Conservation (phyloP, 2,888 invertebrate genomes). For the Teleiodes luculella region DNA sequence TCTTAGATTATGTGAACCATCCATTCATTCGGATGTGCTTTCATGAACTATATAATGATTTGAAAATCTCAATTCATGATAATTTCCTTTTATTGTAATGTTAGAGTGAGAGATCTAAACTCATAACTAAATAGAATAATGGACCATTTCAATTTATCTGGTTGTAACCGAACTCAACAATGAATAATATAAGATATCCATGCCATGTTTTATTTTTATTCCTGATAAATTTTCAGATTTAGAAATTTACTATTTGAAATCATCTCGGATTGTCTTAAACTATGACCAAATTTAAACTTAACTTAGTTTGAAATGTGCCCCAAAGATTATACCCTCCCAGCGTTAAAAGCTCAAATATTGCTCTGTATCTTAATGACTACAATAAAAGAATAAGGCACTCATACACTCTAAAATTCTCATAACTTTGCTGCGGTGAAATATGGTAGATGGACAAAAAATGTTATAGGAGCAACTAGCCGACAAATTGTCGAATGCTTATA, state of each 20-base stretch:
- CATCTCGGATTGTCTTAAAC: too few relatives aligned
- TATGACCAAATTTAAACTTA: slow-evolving; percentile 9
- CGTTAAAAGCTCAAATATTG: slow-evolving; percentile 67
- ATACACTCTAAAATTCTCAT: slow-evolving; percentile 62
- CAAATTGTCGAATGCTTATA: slow-evolving; percentile 64
- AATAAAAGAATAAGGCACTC: slow-evolving; percentile 53
- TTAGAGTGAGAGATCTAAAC: too few relatives aligned
- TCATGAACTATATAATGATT: too few relatives aligned
- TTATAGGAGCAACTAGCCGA: slow-evolving; percentile 47
- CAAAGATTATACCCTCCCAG: slow-evolving; percentile 42
- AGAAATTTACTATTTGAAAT: too few relatives aligned
- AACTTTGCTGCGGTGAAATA: slow-evolving; percentile 62
- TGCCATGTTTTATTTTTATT: too few relatives aligned
- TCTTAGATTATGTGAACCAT: too few relatives aligned
- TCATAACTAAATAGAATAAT: too few relatives aligned
- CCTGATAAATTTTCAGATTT: too few relatives aligned
- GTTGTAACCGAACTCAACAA: slow-evolving; percentile 39
- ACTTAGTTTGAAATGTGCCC: slow-evolving; percentile 36
- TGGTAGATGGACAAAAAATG: slow-evolving; percentile 54
- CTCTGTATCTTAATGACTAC: slow-evolving; percentile 71
- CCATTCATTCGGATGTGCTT: too few relatives aligned
- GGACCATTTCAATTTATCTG: slow-evolving; percentile 52
- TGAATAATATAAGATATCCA: too few relatives aligned
- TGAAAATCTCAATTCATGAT: too few relatives aligned
- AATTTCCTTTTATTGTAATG: too few relatives aligned